These are phyloP conservation scores for Cephus pulcher DNA, from an alignment of 2,888 invertebrate genomes.

Conservation along the genomic window DNA sequence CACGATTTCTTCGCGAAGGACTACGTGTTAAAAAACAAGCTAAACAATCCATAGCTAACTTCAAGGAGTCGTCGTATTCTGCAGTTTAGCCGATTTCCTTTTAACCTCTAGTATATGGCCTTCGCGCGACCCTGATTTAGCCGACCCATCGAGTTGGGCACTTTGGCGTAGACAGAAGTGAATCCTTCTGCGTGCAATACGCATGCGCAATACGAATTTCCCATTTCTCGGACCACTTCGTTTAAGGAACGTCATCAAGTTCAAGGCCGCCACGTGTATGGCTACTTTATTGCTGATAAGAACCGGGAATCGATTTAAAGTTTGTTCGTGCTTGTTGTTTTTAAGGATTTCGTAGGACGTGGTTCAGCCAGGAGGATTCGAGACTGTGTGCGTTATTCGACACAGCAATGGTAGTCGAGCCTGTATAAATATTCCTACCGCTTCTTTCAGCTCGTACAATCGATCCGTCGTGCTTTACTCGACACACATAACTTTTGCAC, in stretches of 20 bases:
- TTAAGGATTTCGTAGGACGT: background rate
- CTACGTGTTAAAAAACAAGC: no score
- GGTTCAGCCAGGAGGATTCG: background rate
- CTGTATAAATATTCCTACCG: background rate
- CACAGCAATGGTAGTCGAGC: background rate
- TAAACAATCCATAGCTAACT: no score
- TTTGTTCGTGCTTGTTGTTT: background rate
- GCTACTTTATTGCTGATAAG: background rate
- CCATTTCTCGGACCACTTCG: background rate
- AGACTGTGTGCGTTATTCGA: background rate
- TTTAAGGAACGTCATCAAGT: background rate
- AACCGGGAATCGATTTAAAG: background rate
- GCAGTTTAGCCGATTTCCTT: conserved; percentile 8
- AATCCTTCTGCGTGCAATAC: background rate
- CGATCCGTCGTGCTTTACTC: background rate
- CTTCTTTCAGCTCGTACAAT: background rate
- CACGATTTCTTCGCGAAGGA: no score
- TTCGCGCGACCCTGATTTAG: background rate
- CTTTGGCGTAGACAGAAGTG: background rate
- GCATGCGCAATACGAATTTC: background rate
- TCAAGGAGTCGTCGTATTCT: no score
- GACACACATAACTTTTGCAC: background rate
- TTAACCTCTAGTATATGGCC: background rate
- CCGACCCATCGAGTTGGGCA: no score
- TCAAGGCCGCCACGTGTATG: background rate